Evolutionary conservation across 2,888 invertebrate genomes (phyloP), one percentile per base, ranked within the genome.

Genomic region (Amphipyra berbera): DNA sequence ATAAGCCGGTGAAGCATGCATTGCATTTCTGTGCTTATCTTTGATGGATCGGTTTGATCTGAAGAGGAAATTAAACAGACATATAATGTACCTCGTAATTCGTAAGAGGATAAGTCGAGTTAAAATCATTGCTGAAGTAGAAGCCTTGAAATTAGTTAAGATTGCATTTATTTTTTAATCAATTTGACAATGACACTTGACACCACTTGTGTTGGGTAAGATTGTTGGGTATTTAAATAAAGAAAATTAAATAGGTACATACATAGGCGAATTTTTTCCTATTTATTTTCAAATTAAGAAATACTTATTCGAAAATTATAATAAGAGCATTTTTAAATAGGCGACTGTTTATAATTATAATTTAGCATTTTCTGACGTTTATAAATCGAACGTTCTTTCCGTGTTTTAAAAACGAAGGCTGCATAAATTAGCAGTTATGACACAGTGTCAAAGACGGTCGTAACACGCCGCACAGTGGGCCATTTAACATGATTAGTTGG

Each of bases 381-480:
- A 30, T 45, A 42, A 53, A 41, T 21, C 14, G 5, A 42, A 2
- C 15, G n/a, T 35, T 61, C 0, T 15, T 15, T 60, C 42, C 50
- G 35, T 8, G 35, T 59, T 50, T 46, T 7, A 52, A 30, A 48
- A 63, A 48, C 59, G 46, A 60, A 62, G 57, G 63, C 42, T 60
- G 46, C 44, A 58, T 68, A 68, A 49, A 75, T 76, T 64, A 66
- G 48, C 55, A 41, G 63, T 44, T 54, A 65, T 55, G 50, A 54
- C 41, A 63, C 37, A 60, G 66, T 49, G 72, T 67, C 58, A 67
- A 52, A 48, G 33, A 8, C 52, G 55, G 13, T 41, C 42, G 33
- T 71, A 61, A 61, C 55, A 38, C 38, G 14, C 2, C 6, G 27
- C 56, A 65, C 65, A 60, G 56, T 71, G 71, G 38, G 12, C 4